These are phyloP conservation scores for Pseudopodoces humilis DNA, from an alignment of 2,113 vertebrate species.

Conservation along the genomic window DNA sequence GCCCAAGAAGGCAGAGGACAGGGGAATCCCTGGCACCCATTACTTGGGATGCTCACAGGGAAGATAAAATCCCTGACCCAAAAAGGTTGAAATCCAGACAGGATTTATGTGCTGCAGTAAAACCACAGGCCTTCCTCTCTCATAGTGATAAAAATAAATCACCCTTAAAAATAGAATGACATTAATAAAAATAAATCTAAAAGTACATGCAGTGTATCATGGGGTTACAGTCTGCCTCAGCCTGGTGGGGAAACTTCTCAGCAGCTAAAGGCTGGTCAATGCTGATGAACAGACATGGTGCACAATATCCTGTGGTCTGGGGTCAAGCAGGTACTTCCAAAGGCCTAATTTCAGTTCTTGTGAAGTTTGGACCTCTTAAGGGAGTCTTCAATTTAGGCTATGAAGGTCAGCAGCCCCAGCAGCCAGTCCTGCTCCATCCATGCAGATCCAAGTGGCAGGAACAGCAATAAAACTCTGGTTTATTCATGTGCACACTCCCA, in stretches of 20 bases:
- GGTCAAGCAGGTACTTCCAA: not conserved
- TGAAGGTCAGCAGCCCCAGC: not conserved
- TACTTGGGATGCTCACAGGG: not conserved
- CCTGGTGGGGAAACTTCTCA: not conserved
- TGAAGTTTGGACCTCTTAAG: not conserved
- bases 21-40: not conserved
- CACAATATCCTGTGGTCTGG: no score
- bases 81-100: slow-evolving; percentile 42
- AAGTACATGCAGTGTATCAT: not conserved
- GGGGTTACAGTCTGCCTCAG: not conserved
- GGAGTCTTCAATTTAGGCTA: not conserved
- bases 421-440: not conserved
- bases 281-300: not conserved
- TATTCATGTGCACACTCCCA: not conserved
- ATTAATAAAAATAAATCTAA: slow-evolving; percentile 57
- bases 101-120: slow-evolving; percentile 43
- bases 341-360: not conserved
- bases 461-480: not conserved
- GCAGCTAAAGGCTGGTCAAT: not conserved
- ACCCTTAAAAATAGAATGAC: slow-evolving; percentile 58
- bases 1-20: not conserved
- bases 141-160: slow-evolving; percentile 61
- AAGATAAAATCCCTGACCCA: slow-evolving; percentile 52
- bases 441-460: fast-evolving
- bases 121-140: slow-evolving; percentile 4